Conservation (phyloP, 2,113 vertebrate genomes). For the Empidonax traillii region DNA sequence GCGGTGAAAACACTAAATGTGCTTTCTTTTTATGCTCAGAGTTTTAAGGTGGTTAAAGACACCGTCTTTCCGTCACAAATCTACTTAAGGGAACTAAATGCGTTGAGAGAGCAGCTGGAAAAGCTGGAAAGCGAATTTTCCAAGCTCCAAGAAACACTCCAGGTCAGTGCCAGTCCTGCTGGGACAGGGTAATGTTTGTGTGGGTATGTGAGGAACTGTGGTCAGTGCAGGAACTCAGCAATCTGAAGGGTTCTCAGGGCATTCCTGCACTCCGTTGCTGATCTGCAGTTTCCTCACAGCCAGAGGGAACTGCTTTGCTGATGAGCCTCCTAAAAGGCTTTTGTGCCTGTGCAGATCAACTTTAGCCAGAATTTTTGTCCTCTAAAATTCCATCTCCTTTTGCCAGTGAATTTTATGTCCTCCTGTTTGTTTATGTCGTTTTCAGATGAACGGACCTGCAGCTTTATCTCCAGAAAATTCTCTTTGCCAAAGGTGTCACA, state of each 20-base stretch:
- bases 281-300: background rate
- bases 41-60: slow-evolving; percentile 64
- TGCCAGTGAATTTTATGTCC: background rate
- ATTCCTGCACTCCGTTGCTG: background rate
- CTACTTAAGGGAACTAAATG: slow-evolving; percentile 65
- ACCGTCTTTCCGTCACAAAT: slow-evolving; percentile 68
- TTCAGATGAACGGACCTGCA: slow-evolving; percentile 16
- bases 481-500: slow-evolving; percentile 45
- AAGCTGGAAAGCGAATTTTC: slow-evolving; percentile 77
- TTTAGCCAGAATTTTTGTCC: background rate
- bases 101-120: slow-evolving; percentile 70
- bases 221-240: background rate
- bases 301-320: background rate
- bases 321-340: background rate
- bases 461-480: background rate
- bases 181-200: background rate
- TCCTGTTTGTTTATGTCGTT: background rate
- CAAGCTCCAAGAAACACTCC: slow-evolving; percentile 67
- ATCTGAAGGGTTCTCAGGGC: background rate
- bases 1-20: background rate
- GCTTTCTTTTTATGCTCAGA: slow-evolving; percentile 65
- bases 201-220: background rate
- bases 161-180: slow-evolving; percentile 57
- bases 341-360: background rate
- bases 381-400: background rate